phyloP scores from a whole-genome alignment of 1,140 invertebrate genomes.

The Drosophila trapezifrons region DNA sequence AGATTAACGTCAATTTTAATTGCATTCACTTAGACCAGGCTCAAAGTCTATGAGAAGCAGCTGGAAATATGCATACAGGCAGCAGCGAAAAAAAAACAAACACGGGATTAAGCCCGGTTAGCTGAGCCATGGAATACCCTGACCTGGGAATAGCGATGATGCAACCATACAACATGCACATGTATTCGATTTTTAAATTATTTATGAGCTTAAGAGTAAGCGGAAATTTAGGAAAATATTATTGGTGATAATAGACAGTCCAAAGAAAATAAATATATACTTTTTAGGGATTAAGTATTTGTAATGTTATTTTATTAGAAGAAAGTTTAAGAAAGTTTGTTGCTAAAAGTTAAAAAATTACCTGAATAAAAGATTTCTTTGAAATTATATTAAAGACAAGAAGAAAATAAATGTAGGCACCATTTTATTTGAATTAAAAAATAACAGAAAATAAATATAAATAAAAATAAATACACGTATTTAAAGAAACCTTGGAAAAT shows the following conservation, averaged over 20 bases:
- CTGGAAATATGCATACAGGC: slow-evolving; percentile 71
- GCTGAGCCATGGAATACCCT: slow-evolving; percentile 29
- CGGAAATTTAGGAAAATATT: neutral
- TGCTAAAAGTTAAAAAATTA: too few species aligned
- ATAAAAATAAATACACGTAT: neutral
- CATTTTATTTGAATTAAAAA: neutral
- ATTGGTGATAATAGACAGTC: neutral
- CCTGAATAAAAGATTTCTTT: neutral
- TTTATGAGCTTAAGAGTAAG: too few species aligned
- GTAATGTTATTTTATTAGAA: neutral
- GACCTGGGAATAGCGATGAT: slow-evolving; percentile 6
- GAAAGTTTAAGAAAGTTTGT: too few species aligned
- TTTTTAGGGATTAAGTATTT: neutral
- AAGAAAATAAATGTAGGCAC: too few species aligned
- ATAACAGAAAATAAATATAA: neutral
- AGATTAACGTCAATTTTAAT: slow-evolving; percentile 83
- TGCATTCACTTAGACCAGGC: slow-evolving; percentile 76
- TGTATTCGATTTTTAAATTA: too few species aligned
- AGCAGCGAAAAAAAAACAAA: slow-evolving; percentile 11
- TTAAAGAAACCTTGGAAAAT: too few species aligned
- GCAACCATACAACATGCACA: neutral
- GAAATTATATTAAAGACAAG: too few species aligned
- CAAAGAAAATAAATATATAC: too few species aligned
- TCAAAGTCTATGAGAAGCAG: slow-evolving; percentile 63
- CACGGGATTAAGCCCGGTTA: slow-evolving; percentile 35